A percentile compares a stretch with the other conserved stretches of the same genome.
Evolutionary conservation across 1,140 invertebrate genomes (phyloP).

Genomic region (Homalodisca vitripennis): DNA sequence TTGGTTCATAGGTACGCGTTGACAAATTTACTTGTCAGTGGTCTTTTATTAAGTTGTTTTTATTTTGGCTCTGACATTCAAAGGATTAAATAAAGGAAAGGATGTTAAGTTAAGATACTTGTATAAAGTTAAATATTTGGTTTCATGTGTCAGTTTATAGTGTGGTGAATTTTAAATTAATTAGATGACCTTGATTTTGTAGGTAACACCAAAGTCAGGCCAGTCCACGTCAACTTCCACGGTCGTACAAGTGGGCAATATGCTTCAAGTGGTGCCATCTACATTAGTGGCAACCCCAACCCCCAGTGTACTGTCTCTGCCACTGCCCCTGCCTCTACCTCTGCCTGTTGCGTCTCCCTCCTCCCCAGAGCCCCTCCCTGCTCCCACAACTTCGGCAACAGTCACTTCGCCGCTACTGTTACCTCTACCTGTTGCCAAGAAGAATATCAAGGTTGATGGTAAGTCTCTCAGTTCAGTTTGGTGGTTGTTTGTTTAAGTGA

Average conservation of each 20-base stretch:
- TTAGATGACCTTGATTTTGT: no score
- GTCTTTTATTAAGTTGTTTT: no score
- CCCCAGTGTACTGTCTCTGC: conserved; percentile 4
- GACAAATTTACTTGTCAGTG: no score
- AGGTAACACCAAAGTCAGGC: no score
- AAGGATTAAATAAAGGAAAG: no score
- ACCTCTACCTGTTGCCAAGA: conserved; percentile 15
- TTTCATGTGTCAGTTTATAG: no score
- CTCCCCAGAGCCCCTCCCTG: conserved; percentile 14
- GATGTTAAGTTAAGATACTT: no score
- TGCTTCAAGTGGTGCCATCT: conserved; percentile 38
- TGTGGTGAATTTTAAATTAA: no score
- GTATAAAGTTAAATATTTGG: no score
- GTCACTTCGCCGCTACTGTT: background rate
- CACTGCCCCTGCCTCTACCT: background rate
- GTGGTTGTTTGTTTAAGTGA: no score
- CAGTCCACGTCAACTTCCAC: background rate
- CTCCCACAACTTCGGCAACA: background rate
- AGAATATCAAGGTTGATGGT: conserved; percentile 15
- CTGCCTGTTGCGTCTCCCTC: background rate
- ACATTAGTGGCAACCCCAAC: background rate
- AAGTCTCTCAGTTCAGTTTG: conserved; percentile 10
- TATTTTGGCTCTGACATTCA: no score
- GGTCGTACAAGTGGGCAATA: conserved; percentile 42
- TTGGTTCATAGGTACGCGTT: no score